These are phyloP conservation scores for Cryptotermes secundus DNA, from an alignment of 1,140 invertebrate genomes.

Conservation along the genomic window DNA sequence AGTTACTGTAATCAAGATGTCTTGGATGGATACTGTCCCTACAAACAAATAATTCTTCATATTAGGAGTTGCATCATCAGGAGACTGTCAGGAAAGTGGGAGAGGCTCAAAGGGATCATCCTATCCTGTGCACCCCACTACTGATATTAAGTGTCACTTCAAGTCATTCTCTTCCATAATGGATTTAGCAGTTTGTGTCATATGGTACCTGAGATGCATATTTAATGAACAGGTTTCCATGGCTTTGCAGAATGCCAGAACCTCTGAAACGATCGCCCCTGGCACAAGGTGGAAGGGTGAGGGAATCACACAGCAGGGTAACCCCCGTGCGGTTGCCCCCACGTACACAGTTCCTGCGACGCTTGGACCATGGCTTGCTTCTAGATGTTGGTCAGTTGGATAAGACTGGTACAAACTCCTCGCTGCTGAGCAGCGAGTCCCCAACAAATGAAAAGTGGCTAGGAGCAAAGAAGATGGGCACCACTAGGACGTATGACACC, in stretches of 20 bases:
- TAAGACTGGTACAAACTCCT: neutral
- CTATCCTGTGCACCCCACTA: too few relatives aligned
- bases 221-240: neutral
- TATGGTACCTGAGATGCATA: neutral
- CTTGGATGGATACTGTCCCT: too few relatives aligned
- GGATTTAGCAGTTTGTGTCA: too few relatives aligned
- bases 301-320: neutral
- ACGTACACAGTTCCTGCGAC: conserved; percentile 33
- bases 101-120: too few relatives aligned
- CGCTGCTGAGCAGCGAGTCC: conserved; percentile 28
- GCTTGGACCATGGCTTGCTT: conserved; percentile 33
- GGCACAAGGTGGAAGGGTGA: neutral
- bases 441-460: conserved; percentile 38
- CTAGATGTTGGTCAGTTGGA: conserved; percentile 30
- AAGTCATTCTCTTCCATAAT: too few relatives aligned
- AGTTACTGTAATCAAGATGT: too few relatives aligned
- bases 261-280: neutral
- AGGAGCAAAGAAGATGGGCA: conserved; percentile 29
- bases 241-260: neutral
- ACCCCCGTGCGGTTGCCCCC: neutral
- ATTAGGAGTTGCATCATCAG: too few relatives aligned
- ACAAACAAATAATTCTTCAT: too few relatives aligned
- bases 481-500: conserved; percentile 30
- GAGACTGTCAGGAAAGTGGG: too few relatives aligned
- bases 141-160: too few relatives aligned